Evolutionary conservation across 2,888 invertebrate species (phyloP), one percentile per base, ranked within the genome.

Genomic region (Scaptodrosophila latifasciaeformis): DNA sequence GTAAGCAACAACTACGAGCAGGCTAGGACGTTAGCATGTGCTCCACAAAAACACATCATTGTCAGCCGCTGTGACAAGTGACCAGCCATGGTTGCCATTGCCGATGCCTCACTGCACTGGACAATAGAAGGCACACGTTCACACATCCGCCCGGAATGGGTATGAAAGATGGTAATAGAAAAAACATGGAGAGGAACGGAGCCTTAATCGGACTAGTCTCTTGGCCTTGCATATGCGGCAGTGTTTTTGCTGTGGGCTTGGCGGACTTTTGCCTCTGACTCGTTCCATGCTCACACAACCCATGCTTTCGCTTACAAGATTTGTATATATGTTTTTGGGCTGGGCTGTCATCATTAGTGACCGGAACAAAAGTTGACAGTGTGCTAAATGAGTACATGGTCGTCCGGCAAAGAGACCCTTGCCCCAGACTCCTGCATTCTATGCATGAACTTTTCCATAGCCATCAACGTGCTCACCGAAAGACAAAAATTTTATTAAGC

Each of bases 311-410:
- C n/a, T n/a, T n/a, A n/a, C n/a, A n/a, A n/a, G n/a, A n/a, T n/a
- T n/a, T 24, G 24, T 24, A 7, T 24, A 7, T 24, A 13, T 42
- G 3, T 42, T 6, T n/a, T 50, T 60, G 57, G 71, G 66, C 58
- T 61, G 70, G 60, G 50, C 77, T 80, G 75, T 80, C 75, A 79
- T 79, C 75, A 75, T 80, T 77, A 74, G 77, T 65, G 75, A 68
- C 80, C 77, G 67, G 67, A 77, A 80, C 70, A 77, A 74, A 72
- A 74, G 78, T 77, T 80, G 70, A 77, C 70, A 76, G 58, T 71
- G 58, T 59, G 72, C 72, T 71, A 71, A 74, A 74, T 74, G 76
- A 59, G 72, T 53, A 63, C 62, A 66, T 35, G 68, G 61, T 53
- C 59, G 49, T 34, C 29, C 39, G 17, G 15, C 45, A 12, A 30